Conservation (phyloP, 2,797 vertebrate genomes). For the Dallia pectoralis region DNA sequence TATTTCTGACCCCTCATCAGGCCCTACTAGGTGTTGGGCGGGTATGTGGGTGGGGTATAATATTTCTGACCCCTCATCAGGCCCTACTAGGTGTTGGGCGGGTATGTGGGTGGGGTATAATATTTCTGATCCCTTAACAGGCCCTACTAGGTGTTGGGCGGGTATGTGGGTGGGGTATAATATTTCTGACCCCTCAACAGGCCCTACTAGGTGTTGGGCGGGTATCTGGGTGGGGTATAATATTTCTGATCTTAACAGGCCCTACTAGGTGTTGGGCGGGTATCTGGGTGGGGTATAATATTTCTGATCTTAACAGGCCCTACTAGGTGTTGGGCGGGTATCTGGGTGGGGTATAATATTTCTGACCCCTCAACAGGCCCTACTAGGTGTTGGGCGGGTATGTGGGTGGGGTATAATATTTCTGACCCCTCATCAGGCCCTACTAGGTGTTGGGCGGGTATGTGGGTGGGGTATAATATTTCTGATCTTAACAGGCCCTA, state of each 20-base stretch:
- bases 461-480: constrained; percentile 4
- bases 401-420: constrained; percentile 4
- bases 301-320: not conserved
- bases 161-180: not conserved
- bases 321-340: not conserved
- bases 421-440: not conserved
- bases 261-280: not conserved
- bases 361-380: not conserved
- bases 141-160: not conserved
- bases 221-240: not conserved
- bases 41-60: not conserved
- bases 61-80: not conserved
- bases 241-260: not conserved
- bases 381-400: not conserved
- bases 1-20: not conserved
- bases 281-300: constrained; percentile 2
- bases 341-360: constrained; percentile 3
- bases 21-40: not conserved
- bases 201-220: not conserved
- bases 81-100: not conserved
- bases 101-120: not conserved
- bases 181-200: not conserved
- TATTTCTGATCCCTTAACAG: not conserved
- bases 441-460: not conserved
- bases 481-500: not conserved